Evolutionary conservation across 2,888 invertebrate genomes (phyloP), one percentile per base, ranked within the genome.

Genomic region (Rhagophthalmus giganteus): DNA sequence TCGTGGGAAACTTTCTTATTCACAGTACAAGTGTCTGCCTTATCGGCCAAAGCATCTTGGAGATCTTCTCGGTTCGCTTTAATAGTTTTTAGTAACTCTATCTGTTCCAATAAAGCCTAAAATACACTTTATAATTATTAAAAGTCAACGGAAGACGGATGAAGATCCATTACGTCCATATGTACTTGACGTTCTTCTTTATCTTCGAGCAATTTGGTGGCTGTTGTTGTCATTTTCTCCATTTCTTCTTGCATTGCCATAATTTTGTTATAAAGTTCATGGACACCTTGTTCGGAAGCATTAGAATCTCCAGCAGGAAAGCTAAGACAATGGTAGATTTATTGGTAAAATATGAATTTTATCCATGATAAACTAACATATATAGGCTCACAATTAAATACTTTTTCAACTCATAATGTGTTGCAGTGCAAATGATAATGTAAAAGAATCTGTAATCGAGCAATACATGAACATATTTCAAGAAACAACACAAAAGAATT

Each of bases 1-100:
- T 86, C 86, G 53, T 83, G 79, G 0, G 88, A 88, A 4, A 88
- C 88, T 66, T 89, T 89, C 27, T 83, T 78, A 42, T 87, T 83
- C 47, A 89, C 74, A 67, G 81, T 77, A 1, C 81, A 80, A 38
- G 83, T 76, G 66, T 89, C 88, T 0, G 87, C 88, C 71, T 89
- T 89, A 45, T 87, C 85, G 0, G 87, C 86, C 59, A 89, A 75
- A 1, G 86, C 82, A 52, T 86, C 85, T 47, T 84, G 82, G 60
- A 88, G 78, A 59, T 87, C 86, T 59, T 83, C 84, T 53, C 83
- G 83, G 59, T 88, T 86, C 2, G 87, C 80, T 71, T 88, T 89
- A 0, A 83, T 76, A 0, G 78, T 79, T 63, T 84, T 84, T 54
- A 88, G 65, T 8, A 84, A 61, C 61, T 86, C 85, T 33, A 86